Percentiles rank a stretch among this genome's conserved stretches.
These are phyloP conservation scores for Trachelus tabidus DNA, from an alignment of 2,888 invertebrate species.

Conservation along the genomic window DNA sequence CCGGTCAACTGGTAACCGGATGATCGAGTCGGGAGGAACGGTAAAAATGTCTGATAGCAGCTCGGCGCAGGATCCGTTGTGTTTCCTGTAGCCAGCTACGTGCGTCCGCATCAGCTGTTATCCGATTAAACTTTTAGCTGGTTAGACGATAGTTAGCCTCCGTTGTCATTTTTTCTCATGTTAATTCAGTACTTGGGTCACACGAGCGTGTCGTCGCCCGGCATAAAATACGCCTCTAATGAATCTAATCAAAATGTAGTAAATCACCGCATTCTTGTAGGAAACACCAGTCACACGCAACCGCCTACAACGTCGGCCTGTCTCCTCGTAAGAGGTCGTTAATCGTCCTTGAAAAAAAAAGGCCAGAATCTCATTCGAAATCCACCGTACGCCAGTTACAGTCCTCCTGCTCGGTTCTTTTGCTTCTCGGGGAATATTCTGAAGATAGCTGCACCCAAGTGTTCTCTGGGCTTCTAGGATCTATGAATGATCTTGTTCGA, in stretches of 20 bases:
- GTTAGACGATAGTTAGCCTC: neutral
- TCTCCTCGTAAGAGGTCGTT: neutral
- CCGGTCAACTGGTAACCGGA: too few species aligned
- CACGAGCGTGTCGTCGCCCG: conserved; percentile 2
- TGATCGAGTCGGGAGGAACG: too few species aligned
- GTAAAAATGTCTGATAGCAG: too few species aligned
- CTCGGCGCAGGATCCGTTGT: too few species aligned
- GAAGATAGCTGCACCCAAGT: too few species aligned
- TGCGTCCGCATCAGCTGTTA: neutral
- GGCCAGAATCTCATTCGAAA: neutral
- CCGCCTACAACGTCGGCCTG: conserved; percentile 6
- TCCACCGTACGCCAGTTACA: neutral
- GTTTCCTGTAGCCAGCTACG: too few species aligned
- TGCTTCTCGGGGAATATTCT: too few species aligned
- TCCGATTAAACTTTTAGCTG: neutral
- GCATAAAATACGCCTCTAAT: conserved; percentile 22
- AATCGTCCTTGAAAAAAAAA: neutral
- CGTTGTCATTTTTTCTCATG: conserved; percentile 6
- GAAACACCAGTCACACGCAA: conserved; percentile 4
- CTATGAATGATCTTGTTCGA: too few species aligned
- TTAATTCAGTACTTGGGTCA: conserved; percentile 12
- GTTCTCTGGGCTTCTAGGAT: too few species aligned
- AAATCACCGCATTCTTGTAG: conserved; percentile 16
- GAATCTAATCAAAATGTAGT: conserved; percentile 24
- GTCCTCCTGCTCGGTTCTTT: neutral